These are phyloP conservation scores for Clarias batrachus DNA, from an alignment of 2,113 vertebrate species.

Conservation along the genomic window DNA sequence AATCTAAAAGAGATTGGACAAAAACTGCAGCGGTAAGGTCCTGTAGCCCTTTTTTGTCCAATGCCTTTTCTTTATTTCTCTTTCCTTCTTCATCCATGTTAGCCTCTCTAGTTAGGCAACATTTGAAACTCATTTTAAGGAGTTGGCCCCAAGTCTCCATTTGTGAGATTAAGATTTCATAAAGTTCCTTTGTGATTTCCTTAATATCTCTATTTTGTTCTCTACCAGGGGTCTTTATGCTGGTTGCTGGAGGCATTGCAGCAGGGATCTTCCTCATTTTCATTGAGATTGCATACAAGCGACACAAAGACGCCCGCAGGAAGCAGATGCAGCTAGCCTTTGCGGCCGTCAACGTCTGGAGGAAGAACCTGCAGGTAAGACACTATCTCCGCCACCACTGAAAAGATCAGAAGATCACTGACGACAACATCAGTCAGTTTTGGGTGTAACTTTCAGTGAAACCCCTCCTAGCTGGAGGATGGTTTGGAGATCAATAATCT, in stretches of 20 bases:
- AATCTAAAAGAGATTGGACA: slow-evolving; percentile 78
- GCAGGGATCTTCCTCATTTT: slow-evolving; percentile 99
- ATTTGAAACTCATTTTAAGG: slow-evolving; percentile 11
- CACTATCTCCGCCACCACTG: slow-evolving; percentile 18
- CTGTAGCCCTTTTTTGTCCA: slow-evolving; percentile 78
- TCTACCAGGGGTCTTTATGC: slow-evolving; percentile 86
- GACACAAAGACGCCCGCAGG: slow-evolving; percentile 96
- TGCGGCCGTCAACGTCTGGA: slow-evolving; percentile 96
- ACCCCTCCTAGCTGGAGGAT: slow-evolving; percentile 2
- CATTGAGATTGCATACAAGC: slow-evolving; percentile 98
- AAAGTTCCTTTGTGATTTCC: slow-evolving; percentile 9
- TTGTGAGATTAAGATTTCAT: not conserved
- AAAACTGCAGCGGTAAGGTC: slow-evolving; percentile 79
- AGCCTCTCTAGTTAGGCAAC: not conserved
- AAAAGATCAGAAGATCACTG: not conserved
- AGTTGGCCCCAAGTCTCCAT: slow-evolving; percentile 26
- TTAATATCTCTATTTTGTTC: slow-evolving; percentile 59
- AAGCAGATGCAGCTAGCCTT: slow-evolving; percentile 99
- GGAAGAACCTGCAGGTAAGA: slow-evolving; percentile 99
- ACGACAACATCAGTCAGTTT: not conserved
- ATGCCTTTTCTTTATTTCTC: slow-evolving; percentile 68
- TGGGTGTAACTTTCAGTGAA: not conserved
- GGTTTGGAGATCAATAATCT: not conserved
- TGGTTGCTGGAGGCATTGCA: slow-evolving; percentile 86
- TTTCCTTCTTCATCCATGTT: slow-evolving; percentile 47